Percentiles rank a stretch among this genome's conserved stretches.
Conservation (phyloP, 2,888 invertebrate species). For the Capitulum mitella region DNA sequence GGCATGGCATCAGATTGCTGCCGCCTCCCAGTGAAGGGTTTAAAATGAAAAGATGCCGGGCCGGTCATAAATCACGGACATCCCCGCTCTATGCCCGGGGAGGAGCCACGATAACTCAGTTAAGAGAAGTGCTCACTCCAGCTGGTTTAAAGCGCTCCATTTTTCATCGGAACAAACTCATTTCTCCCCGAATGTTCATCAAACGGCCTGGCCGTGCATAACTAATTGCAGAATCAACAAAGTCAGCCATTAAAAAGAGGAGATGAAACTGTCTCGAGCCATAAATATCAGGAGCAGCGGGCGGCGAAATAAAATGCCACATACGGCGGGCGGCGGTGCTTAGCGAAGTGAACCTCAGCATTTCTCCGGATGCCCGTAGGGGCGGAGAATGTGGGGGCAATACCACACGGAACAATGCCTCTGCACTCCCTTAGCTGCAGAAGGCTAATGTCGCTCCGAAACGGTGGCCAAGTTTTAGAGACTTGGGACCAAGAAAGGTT, state of each 20-base stretch:
- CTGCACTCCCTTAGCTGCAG: too few relatives aligned
- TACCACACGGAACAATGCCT: too few relatives aligned
- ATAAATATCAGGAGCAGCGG: background rate
- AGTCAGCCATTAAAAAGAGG: slow-evolving; percentile 11
- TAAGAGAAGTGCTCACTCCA: background rate
- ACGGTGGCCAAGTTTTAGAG: too few relatives aligned
- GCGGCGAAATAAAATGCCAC: slow-evolving; percentile 18
- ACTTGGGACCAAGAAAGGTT: too few relatives aligned
- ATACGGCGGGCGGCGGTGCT: too few relatives aligned
- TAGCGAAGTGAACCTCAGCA: too few relatives aligned
- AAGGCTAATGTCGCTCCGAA: too few relatives aligned
- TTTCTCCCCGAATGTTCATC: slow-evolving; percentile 4
- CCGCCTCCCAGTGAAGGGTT: too few relatives aligned
- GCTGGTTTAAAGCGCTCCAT: slow-evolving; percentile 2
- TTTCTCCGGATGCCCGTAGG: too few relatives aligned
- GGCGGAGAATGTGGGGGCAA: too few relatives aligned
- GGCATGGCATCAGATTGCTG: too few relatives aligned
- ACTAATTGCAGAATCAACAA: slow-evolving; percentile 18
- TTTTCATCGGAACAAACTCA: slow-evolving; percentile 4
- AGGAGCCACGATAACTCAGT: background rate
- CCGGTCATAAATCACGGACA: background rate
- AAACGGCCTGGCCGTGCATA: slow-evolving; percentile 9
- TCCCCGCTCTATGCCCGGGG: background rate
- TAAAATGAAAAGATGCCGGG: background rate
- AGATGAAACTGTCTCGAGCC: background rate